These are phyloP conservation scores for Drosophila mayaguana DNA, from an alignment of 2,888 invertebrate genomes.

Conservation along the genomic window DNA sequence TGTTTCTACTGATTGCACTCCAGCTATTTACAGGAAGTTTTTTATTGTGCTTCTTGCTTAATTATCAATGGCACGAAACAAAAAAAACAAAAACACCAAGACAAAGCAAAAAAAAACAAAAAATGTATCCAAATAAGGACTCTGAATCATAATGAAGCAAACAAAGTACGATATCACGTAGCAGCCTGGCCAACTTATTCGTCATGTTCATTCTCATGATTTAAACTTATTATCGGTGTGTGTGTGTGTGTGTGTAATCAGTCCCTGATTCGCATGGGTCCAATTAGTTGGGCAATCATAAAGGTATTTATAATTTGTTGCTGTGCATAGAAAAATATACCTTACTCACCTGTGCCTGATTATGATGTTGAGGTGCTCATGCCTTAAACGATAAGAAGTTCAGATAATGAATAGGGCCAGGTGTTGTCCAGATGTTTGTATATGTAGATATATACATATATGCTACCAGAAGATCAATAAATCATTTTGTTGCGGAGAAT, in stretches of 20 bases:
- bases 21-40: slow-evolving; percentile 44
- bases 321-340: background rate
- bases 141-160: slow-evolving; percentile 29
- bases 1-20: slow-evolving; percentile 17
- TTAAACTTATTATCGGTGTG: slow-evolving; percentile 17
- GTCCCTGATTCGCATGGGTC: background rate
- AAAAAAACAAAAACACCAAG: slow-evolving; percentile 14
- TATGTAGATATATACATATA: background rate
- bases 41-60: slow-evolving; percentile 10
- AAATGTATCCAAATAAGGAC: slow-evolving; percentile 8
- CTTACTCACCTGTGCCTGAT: slow-evolving; percentile 33
- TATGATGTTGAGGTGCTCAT: slow-evolving; percentile 24
- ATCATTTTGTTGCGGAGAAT: background rate
- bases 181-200: slow-evolving; percentile 9
- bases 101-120: background rate
- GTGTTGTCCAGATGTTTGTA: slow-evolving; percentile 11
- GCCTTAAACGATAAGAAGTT: slow-evolving; percentile 22
- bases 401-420: background rate
- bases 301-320: background rate
- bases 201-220: slow-evolving; percentile 27
- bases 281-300: slow-evolving; percentile 17
- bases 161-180: slow-evolving; percentile 34
- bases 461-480: background rate
- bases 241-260: slow-evolving; percentile 1
- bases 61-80: background rate